Evolutionary conservation across 2,113 vertebrate species (phyloP).

Genomic region (Hypocryptadius cinnamomeus): DNA sequence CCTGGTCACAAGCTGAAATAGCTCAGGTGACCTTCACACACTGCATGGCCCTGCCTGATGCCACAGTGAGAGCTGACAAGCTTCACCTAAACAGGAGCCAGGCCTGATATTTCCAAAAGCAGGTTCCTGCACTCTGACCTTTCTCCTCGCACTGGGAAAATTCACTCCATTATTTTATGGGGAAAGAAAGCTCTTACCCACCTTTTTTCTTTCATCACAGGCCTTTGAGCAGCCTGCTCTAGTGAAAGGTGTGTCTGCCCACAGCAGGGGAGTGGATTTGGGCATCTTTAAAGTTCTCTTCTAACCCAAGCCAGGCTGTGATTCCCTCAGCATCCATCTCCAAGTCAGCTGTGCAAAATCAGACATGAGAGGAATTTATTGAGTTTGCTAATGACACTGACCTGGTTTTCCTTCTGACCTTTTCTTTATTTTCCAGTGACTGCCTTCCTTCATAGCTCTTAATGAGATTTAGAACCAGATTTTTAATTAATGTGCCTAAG

Average conservation of each 20-base stretch:
- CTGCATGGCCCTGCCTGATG: background rate
- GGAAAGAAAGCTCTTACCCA: background rate
- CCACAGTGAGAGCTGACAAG: background rate
- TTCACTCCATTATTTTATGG: background rate
- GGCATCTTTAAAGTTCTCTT: background rate
- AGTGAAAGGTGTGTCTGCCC: background rate
- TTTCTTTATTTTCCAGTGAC: constrained; percentile 18
- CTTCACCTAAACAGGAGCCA: background rate
- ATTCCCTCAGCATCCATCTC: background rate
- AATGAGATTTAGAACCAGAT: background rate
- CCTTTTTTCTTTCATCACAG: background rate
- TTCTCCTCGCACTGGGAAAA: background rate
- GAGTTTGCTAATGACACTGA: background rate
- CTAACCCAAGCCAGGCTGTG: background rate
- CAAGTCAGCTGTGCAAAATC: background rate
- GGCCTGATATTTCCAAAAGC: background rate
- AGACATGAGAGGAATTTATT: background rate
- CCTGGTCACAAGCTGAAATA: background rate
- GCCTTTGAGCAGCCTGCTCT: background rate
- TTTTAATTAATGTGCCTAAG: constrained; percentile 16
- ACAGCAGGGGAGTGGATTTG: accelerated
- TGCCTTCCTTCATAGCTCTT: background rate
- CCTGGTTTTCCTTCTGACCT: background rate
- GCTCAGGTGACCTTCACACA: background rate
- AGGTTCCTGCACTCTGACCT: background rate